Evolutionary conservation across 2,888 invertebrate genomes (phyloP), one percentile per base, ranked within the genome.

Genomic region (Chydorus sphaericus): DNA sequence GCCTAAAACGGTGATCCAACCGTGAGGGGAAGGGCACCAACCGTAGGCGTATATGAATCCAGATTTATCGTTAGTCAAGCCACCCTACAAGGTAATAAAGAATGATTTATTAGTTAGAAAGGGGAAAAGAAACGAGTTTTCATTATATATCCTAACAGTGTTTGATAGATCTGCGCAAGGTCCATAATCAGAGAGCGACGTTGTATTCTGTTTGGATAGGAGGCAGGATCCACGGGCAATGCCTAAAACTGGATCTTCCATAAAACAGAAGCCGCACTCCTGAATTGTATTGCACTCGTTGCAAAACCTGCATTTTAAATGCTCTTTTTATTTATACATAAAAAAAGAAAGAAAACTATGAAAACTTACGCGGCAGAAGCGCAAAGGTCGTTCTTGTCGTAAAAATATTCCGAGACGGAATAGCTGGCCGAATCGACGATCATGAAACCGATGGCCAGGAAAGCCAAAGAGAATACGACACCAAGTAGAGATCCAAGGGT

Each of bases 241-340:
- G 16, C 57, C 56, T 31, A 53, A 54, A 1, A 52, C 53, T 7
- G 62, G 61, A 16, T 56, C 29, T 14, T 62, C 60, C 10, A 33
- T 60, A 60, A 66, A 73, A 60, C 73, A 73, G 61, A 68, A 74
- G 1, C 75, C 75, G 63, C 76, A 76, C 14, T 63, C 57, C 6
- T 61, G 62, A 56, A 68, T 65, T 26, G 66, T 66, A 18, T 70
- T 69, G 61, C 76, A 76, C 5, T 60, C 60, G 53, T 69, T 67
- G 63, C 75, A 75, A 44, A 64, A 65, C 14, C 70, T 70, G 62
- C 3, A 48, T 23, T 2, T 8, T 10, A 14, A n/a, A 2, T 11
- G 26, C 16, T 4, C 26, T 26, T 14, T n/a, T 50, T 26, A 29
- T 50, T 30, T 20, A 23, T 28, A 18, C 2, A 39, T 8, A 49